Percentiles rank a stretch among this genome's conserved stretches.
Conservation (phyloP, 2,797 vertebrate genomes). For the Micropoecilia bifurca region DNA sequence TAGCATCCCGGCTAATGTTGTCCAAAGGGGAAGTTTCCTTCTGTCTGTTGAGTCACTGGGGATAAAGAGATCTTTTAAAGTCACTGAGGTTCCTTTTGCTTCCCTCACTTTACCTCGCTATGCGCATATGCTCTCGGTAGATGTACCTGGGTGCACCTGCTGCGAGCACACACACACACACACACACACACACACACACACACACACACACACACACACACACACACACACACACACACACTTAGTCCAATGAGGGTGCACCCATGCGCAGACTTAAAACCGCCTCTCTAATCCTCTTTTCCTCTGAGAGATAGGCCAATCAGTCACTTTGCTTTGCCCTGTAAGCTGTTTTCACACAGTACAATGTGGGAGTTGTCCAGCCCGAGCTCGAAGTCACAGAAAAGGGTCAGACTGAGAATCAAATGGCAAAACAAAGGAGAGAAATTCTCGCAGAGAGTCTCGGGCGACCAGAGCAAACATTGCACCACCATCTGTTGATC, state of each 20-base stretch:
- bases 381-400: conserved; percentile 10
- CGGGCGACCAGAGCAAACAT: conserved; percentile 1
- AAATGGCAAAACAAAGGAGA: conserved; percentile 25
- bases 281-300: conserved; percentile 79
- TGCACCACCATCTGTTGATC: conserved; percentile 33
- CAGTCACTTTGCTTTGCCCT: conserved; percentile 42
- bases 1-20: conserved; percentile 64
- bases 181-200: conserved; percentile 18
- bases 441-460: conserved; percentile 7
- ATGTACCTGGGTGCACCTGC: conserved; percentile 40
- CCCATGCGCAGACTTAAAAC: conserved; percentile 54
- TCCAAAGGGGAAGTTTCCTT: conserved; percentile 65
- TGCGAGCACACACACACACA: conserved; percentile 26
- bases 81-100: conserved; percentile 44
- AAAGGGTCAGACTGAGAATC: conserved; percentile 33
- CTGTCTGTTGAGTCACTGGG: conserved; percentile 52
- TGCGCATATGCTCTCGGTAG: conserved; percentile 19
- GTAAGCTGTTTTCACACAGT: conserved; percentile 60
- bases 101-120: conserved; percentile 37
- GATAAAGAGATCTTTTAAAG: conserved; percentile 81
- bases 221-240: conserved; percentile 21
- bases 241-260: conserved; percentile 42
- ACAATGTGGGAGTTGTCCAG: conserved; percentile 21
- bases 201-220: conserved; percentile 13
- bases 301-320: conserved; percentile 71